Percentiles rank a stretch among this genome's conserved stretches.
Evolutionary conservation across 2,888 invertebrate species (phyloP).

Genomic region (Caenorhabditis sp.): DNA sequence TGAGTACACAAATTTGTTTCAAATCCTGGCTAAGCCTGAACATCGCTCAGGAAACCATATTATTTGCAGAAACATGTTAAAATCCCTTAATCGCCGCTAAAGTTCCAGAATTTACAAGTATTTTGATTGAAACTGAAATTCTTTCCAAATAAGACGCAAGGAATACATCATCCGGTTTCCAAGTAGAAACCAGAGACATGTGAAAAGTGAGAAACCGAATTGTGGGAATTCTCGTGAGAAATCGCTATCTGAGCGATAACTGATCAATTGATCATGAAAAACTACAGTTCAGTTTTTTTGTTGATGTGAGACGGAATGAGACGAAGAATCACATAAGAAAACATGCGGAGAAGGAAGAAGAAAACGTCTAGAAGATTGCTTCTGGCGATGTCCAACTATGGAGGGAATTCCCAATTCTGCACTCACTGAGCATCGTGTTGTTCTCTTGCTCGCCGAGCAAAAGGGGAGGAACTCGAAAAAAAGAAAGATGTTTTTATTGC

Average conservation of each 20-base stretch:
- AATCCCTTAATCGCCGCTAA: no score
- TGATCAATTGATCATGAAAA: constrained; percentile 27
- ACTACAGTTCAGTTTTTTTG: constrained; percentile 9
- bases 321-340: constrained; percentile 51
- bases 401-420: constrained; percentile 9
- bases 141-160: no score
- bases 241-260: constrained; percentile 13
- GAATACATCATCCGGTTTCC: background rate
- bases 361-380: constrained; percentile 32
- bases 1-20: no score
- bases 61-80: no score
- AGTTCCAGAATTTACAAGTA: no score
- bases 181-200: constrained; percentile 25
- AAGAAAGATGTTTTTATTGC: constrained; percentile 4
- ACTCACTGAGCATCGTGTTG: constrained; percentile 21
- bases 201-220: constrained; percentile 14
- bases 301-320: constrained; percentile 12
- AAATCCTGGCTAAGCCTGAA: no score
- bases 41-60: no score
- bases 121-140: no score
- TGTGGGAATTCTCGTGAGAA: constrained; percentile 37
- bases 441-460: constrained; percentile 32
- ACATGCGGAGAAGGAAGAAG: constrained; percentile 11
- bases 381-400: constrained; percentile 37
- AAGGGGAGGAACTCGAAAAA: constrained; percentile 8